Conservation (phyloP, 2,888 invertebrate genomes). For the Epirrhoe alternata region DNA sequence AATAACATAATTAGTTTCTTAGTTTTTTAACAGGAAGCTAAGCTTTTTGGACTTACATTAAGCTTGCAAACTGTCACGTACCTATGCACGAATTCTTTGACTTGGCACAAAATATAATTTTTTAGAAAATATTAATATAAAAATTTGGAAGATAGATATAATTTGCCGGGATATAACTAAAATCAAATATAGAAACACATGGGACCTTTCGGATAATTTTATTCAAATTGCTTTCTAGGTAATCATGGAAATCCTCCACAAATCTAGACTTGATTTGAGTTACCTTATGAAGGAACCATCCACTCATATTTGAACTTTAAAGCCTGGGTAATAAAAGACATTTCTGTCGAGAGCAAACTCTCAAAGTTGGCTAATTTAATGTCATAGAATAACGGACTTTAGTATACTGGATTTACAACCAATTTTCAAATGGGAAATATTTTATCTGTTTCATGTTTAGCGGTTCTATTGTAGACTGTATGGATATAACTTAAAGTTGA, state of each 20-base stretch:
- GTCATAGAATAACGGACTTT: not conserved
- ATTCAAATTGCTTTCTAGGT: not conserved
- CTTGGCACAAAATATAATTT: no score
- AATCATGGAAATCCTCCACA: not conserved
- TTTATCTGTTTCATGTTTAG: no score
- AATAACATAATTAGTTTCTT: not conserved
- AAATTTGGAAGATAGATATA: no score
- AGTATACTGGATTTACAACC: not conserved
- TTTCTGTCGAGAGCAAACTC: not conserved
- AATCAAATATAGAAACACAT: not conserved
- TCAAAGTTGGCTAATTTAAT: not conserved
- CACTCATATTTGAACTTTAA: no score
- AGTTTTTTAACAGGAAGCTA: no score
- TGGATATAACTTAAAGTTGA: no score
- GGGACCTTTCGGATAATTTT: slow-evolving; percentile 2
- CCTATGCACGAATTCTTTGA: no score
- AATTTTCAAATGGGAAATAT: not conserved
- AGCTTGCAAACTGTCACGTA: no score
- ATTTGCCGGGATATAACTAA: not conserved
- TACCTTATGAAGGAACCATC: no score
- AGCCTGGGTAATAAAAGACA: not conserved
- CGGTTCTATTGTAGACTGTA: no score
- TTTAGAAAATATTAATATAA: no score
- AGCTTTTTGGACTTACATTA: no score
- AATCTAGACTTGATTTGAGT: not conserved